Percentiles rank a stretch among this genome's conserved stretches.
phyloP scores from a whole-genome alignment of 2,797 vertebrate species.

The Ciconia nigra region DNA sequence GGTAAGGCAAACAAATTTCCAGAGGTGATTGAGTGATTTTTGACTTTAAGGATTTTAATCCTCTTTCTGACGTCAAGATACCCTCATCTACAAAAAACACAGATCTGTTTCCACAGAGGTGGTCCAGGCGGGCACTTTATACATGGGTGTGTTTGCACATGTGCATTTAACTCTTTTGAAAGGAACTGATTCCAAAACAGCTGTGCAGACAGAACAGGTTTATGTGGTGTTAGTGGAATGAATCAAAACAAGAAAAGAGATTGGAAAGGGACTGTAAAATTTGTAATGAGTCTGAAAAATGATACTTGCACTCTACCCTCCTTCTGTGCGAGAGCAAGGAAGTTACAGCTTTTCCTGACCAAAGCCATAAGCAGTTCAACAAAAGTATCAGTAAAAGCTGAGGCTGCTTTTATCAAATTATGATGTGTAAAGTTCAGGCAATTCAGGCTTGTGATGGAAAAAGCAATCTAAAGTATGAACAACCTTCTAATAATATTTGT shows the following conservation, averaged over 20 bases:
- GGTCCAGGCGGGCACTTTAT: not conserved
- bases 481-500: constrained; percentile 73
- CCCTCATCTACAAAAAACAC: not conserved
- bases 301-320: not conserved
- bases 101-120: not conserved
- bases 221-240: not conserved
- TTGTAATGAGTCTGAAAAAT: not conserved
- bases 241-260: not conserved
- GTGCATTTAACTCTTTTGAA: not conserved
- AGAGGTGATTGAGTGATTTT: not conserved
- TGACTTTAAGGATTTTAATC: not conserved
- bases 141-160: not conserved
- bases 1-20: not conserved
- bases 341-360: not conserved
- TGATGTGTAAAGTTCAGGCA: constrained; percentile 57
- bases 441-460: constrained; percentile 50
- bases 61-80: not conserved
- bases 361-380: not conserved
- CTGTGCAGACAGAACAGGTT: not conserved
- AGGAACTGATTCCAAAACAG: not conserved
- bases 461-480: constrained; percentile 58
- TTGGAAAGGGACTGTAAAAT: not conserved
- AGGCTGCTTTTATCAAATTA: constrained; percentile 49
- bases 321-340: not conserved
- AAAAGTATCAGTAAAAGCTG: constrained; percentile 21